These are phyloP conservation scores for Brenthis ino DNA, from an alignment of 2,888 invertebrate species.

Conservation along the genomic window DNA sequence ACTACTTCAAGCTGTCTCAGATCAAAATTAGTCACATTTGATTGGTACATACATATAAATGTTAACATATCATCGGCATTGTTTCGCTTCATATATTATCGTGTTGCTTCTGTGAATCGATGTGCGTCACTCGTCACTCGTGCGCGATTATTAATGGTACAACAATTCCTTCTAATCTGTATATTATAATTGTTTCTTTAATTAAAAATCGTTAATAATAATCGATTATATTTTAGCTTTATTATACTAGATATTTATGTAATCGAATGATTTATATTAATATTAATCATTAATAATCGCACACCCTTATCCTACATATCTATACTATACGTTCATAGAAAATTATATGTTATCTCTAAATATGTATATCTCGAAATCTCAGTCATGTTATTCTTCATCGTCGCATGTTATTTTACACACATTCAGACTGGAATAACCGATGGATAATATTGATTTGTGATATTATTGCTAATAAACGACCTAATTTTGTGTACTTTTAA, in stretches of 20 bases:
- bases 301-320: constrained; percentile 6
- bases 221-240: background rate
- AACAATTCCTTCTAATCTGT: background rate
- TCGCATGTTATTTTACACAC: constrained; percentile 31
- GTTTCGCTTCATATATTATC: constrained; percentile 71
- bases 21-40: constrained; percentile 16
- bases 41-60: constrained; percentile 49
- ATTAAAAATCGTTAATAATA: background rate
- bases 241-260: background rate
- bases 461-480: constrained; percentile 69
- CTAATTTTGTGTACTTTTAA: constrained; percentile 51
- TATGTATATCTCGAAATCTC: constrained; percentile 12
- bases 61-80: constrained; percentile 77
- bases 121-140: constrained; percentile 9
- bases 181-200: too few relatives aligned
- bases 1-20: constrained; percentile 11
- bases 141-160: constrained; percentile 18
- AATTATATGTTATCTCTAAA: constrained; percentile 20
- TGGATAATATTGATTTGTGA: constrained; percentile 73
- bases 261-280: background rate
- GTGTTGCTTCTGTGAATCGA: constrained; percentile 55
- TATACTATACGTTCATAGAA: constrained; percentile 11
- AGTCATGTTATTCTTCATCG: constrained; percentile 7
- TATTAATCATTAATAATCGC: constrained; percentile 10
- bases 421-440: constrained; percentile 43